Conservation (phyloP, 2,113 vertebrate genomes). For the Pygoscelis antarcticus region DNA sequence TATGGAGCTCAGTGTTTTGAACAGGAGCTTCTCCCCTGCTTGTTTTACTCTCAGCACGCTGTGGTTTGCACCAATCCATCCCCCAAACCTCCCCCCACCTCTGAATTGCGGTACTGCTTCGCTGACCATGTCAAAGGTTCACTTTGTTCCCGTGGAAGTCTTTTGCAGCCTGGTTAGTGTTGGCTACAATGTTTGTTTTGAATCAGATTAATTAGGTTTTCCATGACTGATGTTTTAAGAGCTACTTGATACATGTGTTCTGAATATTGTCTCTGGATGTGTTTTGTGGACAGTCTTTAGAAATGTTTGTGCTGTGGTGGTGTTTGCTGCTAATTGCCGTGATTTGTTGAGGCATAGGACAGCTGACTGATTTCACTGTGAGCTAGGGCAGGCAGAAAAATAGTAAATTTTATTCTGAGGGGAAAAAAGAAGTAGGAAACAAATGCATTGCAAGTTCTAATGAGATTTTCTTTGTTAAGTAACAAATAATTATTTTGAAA, state of each 20-base stretch:
- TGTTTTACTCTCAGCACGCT: accelerated
- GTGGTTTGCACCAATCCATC: background rate
- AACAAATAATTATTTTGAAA: background rate
- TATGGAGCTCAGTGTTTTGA: background rate
- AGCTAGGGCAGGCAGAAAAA: background rate
- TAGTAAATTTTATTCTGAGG: background rate
- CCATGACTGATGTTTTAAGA: background rate
- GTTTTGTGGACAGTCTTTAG: conserved; percentile 18
- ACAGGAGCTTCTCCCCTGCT: background rate
- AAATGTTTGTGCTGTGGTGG: conserved; percentile 16
- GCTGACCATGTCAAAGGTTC: background rate
- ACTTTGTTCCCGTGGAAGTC: background rate
- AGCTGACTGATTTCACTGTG: background rate
- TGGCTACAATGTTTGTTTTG: conserved; percentile 11
- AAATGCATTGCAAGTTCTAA: background rate
- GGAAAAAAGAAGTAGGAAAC: background rate
- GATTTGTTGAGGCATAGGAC: background rate
- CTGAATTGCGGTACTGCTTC: background rate
- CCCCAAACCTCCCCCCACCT: background rate
- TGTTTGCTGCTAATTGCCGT: conserved; percentile 30
- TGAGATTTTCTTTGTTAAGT: background rate
- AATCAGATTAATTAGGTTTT: conserved; percentile 44
- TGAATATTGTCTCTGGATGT: background rate
- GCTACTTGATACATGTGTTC: conserved; percentile 3
- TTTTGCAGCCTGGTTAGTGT: conserved; percentile 3